phyloP scores from a whole-genome alignment of 2,888 invertebrate species.

The Ormyrus nitidulus region DNA sequence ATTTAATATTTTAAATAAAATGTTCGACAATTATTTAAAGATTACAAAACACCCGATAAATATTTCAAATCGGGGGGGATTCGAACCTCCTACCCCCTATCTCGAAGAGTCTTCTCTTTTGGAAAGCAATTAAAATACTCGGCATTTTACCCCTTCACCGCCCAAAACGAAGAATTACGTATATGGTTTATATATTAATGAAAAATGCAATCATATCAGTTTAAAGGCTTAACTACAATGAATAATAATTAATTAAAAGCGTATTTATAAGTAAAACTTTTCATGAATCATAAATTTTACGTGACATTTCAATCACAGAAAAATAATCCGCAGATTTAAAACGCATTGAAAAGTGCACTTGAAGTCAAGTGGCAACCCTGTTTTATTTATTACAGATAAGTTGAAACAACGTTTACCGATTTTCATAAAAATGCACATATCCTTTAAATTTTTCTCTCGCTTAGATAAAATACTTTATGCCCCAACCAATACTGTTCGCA shows the following conservation, averaged over 20 bases:
- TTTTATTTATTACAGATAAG: conserved; percentile 42
- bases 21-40: too few species aligned
- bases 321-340: background rate
- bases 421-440: background rate
- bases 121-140: too few species aligned
- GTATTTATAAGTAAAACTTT: background rate
- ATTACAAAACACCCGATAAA: too few species aligned
- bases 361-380: background rate
- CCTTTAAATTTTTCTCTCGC: background rate
- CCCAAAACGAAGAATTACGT: too few species aligned
- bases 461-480: background rate
- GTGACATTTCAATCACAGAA: too few species aligned
- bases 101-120: too few species aligned
- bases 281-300: background rate
- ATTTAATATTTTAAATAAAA: too few species aligned
- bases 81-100: too few species aligned
- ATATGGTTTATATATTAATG: background rate
- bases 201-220: background rate
- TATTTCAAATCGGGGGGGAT: too few species aligned
- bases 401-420: background rate
- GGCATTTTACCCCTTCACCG: too few species aligned
- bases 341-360: background rate
- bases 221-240: background rate
- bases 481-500: background rate
- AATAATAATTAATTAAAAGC: background rate